Conservation (phyloP, 37 sponge, comb jelly and placozoan species). For the Axinella damicornis region DNA sequence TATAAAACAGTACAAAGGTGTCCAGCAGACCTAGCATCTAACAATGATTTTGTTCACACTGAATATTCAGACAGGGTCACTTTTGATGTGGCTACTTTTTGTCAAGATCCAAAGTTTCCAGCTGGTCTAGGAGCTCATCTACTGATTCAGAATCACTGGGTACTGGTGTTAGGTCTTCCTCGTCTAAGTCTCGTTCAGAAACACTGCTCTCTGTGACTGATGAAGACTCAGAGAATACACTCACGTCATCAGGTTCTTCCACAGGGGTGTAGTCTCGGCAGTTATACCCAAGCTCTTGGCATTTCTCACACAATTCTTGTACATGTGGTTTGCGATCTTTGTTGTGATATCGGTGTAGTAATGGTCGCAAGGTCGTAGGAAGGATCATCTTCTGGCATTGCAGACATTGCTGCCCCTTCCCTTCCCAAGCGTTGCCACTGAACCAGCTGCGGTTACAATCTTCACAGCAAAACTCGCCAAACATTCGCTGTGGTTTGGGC, state of each 20-base stretch:
- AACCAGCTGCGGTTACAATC: constrained; percentile 30
- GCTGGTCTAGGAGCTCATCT: background rate
- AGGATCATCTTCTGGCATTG: constrained; percentile 16
- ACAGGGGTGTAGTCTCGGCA: background rate
- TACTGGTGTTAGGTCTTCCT: constrained; percentile 1
- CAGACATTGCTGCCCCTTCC: constrained; percentile 36
- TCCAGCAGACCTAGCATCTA: too few species aligned
- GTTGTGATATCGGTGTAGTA: background rate
- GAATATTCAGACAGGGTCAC: too few species aligned
- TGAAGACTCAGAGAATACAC: background rate
- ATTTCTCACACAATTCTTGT: background rate
- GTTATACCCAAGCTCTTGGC: background rate
- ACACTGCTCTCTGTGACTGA: background rate
- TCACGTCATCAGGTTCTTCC: background rate
- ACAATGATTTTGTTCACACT: too few species aligned
- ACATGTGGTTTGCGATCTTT: background rate
- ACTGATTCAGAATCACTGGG: background rate
- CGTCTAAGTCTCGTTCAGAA: background rate
- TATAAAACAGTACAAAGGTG: too few species aligned
- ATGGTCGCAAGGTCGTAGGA: background rate
- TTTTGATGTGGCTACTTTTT: too few species aligned
- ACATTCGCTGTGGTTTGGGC: background rate
- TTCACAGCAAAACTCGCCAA: constrained; percentile 42
- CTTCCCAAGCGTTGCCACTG: constrained; percentile 44
- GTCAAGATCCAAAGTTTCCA: background rate